These are phyloP conservation scores for Fukomys damarensis DNA, from an alignment of 2,113 vertebrate genomes.

Conservation along the genomic window DNA sequence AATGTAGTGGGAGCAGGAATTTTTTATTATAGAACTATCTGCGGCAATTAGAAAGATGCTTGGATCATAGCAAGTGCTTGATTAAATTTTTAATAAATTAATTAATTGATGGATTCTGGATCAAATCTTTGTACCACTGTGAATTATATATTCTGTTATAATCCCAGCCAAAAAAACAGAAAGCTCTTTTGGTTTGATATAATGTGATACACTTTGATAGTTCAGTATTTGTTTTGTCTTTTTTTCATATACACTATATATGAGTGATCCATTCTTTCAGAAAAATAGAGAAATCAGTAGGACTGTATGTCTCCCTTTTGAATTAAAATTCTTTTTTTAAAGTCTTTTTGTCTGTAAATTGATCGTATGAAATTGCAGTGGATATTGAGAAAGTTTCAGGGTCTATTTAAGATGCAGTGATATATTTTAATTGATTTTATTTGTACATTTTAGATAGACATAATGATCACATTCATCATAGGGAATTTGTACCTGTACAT, in stretches of 20 bases:
- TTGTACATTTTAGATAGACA: not conserved
- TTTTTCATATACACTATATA: not conserved
- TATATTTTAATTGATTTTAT: not conserved
- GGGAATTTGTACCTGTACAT: not conserved
- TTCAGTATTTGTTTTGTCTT: not conserved
- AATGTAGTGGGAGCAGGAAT: not conserved
- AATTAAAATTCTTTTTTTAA: not conserved
- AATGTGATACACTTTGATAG: not conserved
- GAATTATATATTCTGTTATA: not conserved
- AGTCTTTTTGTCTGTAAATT: not conserved
- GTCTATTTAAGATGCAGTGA: not conserved
- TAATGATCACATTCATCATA: not conserved
- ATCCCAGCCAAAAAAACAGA: not conserved
- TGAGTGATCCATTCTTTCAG: not conserved
- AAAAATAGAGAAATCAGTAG: not conserved
- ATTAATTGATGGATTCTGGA: not conserved
- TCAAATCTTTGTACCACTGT: not conserved
- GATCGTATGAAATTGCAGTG: not conserved
- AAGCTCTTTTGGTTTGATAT: not conserved
- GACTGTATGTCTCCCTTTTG: not conserved
- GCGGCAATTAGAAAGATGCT: not conserved
- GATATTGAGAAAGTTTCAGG: not conserved
- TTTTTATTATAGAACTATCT: not conserved
- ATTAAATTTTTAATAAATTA: not conserved
- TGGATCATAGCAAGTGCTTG: not conserved